A percentile compares a stretch with the other conserved stretches of the same genome.
phyloP scores from a whole-genome alignment of 2,888 invertebrate genomes.

The Tetranychus piercei region DNA sequence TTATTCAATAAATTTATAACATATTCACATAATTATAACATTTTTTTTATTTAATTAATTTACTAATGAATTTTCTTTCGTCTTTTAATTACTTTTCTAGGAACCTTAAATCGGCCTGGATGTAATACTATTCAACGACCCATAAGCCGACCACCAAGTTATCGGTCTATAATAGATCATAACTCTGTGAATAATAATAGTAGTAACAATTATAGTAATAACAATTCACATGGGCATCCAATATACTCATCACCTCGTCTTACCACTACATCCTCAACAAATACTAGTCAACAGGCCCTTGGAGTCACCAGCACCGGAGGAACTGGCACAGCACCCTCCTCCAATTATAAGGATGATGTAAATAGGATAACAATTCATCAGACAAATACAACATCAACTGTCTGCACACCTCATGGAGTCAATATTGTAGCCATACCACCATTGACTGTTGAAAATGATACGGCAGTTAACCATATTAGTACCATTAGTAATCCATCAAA shows the following conservation, averaged over 20 bases:
- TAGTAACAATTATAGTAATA: neutral
- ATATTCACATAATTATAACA: no score
- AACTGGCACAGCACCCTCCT: neutral
- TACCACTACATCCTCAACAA: neutral
- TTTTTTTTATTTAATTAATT: neutral
- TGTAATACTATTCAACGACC: constrained; percentile 10
- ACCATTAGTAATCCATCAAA: neutral
- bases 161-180: constrained; percentile 11
- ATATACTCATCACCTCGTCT: constrained; percentile 4
- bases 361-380: constrained; percentile 18
- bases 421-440: constrained; percentile 18
- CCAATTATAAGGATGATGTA: constrained; percentile 13
- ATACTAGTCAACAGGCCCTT: neutral
- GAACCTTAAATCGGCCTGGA: constrained; percentile 8
- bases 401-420: constrained; percentile 17
- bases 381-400: constrained; percentile 17
- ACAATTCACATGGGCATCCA: neutral
- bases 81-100: neutral
- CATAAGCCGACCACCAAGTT: constrained; percentile 18
- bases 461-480: neutral
- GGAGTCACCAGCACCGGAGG: neutral
- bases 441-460: neutral
- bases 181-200: neutral
- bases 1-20: no score
- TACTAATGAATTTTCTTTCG: neutral